Conservation (phyloP, 2,888 invertebrate species). For the Lottia gigantea region DNA sequence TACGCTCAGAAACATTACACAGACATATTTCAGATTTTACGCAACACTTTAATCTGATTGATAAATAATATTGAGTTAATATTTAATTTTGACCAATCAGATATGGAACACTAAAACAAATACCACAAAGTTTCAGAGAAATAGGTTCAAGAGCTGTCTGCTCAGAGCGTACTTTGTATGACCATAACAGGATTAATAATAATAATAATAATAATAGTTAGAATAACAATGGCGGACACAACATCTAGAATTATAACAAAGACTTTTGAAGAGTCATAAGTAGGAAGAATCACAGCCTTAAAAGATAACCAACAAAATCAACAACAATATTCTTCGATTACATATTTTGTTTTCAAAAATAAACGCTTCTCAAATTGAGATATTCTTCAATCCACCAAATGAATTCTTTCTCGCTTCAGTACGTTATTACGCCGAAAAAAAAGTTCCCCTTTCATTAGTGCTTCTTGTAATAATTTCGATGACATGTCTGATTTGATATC, state of each 20-base stretch:
- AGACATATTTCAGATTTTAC: too few species aligned
- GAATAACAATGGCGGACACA: not conserved
- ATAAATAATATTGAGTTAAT: too few species aligned
- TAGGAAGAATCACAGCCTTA: slow-evolving; percentile 4
- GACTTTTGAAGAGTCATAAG: not conserved
- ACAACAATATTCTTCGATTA: not conserved
- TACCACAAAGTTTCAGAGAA: too few species aligned
- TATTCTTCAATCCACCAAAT: not conserved
- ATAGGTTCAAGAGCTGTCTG: too few species aligned
- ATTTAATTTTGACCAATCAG: too few species aligned
- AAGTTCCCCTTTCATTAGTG: not conserved
- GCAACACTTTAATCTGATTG: too few species aligned
- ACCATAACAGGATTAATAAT: too few species aligned
- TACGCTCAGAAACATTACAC: too few species aligned
- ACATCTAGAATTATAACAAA: not conserved
- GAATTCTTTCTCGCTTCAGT: not conserved
- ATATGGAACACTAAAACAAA: too few species aligned
- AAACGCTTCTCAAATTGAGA: not conserved
- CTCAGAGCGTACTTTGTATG: too few species aligned
- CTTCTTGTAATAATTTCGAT: slow-evolving; percentile 3
- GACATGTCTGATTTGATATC: slow-evolving; percentile 1
- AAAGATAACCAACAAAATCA: not conserved
- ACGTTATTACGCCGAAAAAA: not conserved
- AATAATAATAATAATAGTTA: too few species aligned
- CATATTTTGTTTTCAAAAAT: not conserved